Evolutionary conservation across 2,113 vertebrate genomes (phyloP), one percentile per base, ranked within the genome.

Genomic region (Phycodurus eques): DNA sequence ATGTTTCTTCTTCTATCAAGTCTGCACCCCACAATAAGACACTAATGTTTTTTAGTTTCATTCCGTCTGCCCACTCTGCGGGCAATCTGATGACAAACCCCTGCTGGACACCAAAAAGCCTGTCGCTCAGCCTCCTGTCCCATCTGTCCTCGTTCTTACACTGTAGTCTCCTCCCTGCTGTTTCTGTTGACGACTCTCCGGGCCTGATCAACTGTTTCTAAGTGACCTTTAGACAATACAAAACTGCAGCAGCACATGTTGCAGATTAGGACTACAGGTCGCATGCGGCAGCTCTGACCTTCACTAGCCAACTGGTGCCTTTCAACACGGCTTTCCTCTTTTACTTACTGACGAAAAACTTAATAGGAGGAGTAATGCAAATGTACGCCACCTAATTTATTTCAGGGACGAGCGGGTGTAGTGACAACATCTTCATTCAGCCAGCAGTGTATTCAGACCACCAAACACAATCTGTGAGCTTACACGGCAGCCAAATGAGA

Each of bases 141-240:
- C 80, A 71, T 46, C 71, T 78, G 74, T 77, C 72, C 77, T 76
- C 67, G 44, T 39, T 39, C 35, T 80, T 87, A 80, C 75, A 83
- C 76, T 73, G 73, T 70, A 22, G 51, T 80, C 82, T 75, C 75
- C 81, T 79, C 82, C 80, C 77, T 82, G 63, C 53, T 11, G n/a
- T 78, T 80, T 81, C 68, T 82, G 78, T 76, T 71, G 71, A 83
- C 79, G 78, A 73, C 77, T 84, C 79, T 76, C 77, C 53, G 43
- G 71, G 76, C 78, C 81, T 67, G 78, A 86, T 59, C 67, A 76
- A 74, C 75, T 72, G 80, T 77, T 83, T 70, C 75, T 46, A 71
- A 49, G 79, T 87, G 89, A 90, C 90, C 88, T 89, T 61, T 88
- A 88, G 82, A 91, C 90, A 88, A 91, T 80, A 76, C 78, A 63